Base-by-base conservation (phyloP, 2,113 vertebrate genomes). In the Gila orcuttii region DNA sequence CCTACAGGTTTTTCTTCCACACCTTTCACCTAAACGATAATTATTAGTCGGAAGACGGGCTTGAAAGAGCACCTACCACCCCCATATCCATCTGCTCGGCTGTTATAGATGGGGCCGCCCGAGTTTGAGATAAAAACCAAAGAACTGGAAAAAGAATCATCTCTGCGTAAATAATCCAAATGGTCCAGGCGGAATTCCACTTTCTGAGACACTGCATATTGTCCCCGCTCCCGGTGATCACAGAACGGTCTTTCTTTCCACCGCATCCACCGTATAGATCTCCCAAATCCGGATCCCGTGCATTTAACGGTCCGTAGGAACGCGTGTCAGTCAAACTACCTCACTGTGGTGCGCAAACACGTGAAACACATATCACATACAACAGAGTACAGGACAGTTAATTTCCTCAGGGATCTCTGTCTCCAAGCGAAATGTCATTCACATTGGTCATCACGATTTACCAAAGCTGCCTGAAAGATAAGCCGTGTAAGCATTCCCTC, bases 61-160 rank as follows among this genome's bases (percentile, higher is more conserved):
- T 69, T 71, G 31, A 82, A 86, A 62, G 33, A 57, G 83, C 91
- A 97, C 97, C 97, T 94, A 97, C 97, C 94, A 96, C 96, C 92
- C 96, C 97, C 33, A 92, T 93, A 92, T 95, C 95, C 92, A 96
- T 93, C 92, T 97, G 96, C 85, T 96, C 95, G 21, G 93, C 90
- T 7, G 91, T 92, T 45, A 90, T 87, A 73, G 94, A 93, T 10
- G 95, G 92, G 90, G 96, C 94, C 88, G 94, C 91, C 90, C 91
- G 83, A 88, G 86, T 89, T 89, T 88, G 89, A 64, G 91, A 90
- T 52, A 92, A 66, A 74, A 93, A 74, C 81, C 93, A 93, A 85
- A 94, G 73, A 12, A 94, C 78, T 4, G 77, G 92, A 86, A 94
- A 76, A 81, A 93, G 81, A 87, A 94, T 85, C 93, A 95, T 94